These are phyloP conservation scores for Trogon surrucura DNA, from an alignment of 2,113 vertebrate species.

Conservation along the genomic window DNA sequence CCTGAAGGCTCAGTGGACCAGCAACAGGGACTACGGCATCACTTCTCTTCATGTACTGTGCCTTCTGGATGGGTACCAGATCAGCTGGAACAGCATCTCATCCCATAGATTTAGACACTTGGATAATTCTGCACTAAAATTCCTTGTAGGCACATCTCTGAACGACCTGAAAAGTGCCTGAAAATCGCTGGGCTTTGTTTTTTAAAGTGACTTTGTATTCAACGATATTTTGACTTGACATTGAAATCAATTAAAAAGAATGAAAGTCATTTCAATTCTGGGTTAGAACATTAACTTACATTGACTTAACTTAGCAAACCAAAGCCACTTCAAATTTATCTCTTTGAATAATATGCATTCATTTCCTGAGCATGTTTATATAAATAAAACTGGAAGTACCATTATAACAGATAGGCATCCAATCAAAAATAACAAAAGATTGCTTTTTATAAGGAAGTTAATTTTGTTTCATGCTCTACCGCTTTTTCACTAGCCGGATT, in stretches of 20 bases:
- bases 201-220: background rate
- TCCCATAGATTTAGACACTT: background rate
- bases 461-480: background rate
- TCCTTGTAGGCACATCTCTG: background rate
- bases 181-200: background rate
- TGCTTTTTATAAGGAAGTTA: background rate
- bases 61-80: background rate
- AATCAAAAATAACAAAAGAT: background rate
- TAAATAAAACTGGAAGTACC: background rate
- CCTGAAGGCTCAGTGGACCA: background rate
- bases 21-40: fast-evolving
- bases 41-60: background rate
- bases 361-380: background rate
- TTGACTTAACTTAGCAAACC: background rate
- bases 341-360: background rate
- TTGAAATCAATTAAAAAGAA: background rate
- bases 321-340: background rate
- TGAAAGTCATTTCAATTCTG: background rate
- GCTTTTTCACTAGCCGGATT: background rate
- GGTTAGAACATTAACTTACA: background rate
- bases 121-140: background rate
- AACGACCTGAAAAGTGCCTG: background rate
- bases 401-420: background rate
- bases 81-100: background rate
- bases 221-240: background rate